These are phyloP conservation scores for Pyrrhosoma nymphula DNA, from an alignment of 2,888 invertebrate genomes.

Conservation along the genomic window DNA sequence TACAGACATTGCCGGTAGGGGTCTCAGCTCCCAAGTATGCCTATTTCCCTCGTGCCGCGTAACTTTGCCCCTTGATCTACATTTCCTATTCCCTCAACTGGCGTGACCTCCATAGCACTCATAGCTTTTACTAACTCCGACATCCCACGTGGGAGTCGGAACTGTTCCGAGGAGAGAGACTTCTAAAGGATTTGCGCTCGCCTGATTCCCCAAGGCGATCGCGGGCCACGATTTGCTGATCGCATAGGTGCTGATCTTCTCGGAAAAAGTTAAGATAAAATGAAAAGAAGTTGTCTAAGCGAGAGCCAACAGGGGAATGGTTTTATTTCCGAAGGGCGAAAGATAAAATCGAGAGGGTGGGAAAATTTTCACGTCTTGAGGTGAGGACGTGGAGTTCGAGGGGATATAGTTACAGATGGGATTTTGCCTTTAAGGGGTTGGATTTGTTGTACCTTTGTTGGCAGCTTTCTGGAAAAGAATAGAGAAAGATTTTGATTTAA, in stretches of 20 bases:
- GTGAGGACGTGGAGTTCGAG: too few species aligned
- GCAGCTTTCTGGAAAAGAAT: too few species aligned
- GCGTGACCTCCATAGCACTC: neutral
- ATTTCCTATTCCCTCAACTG: neutral
- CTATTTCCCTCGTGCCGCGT: neutral
- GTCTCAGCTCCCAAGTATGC: neutral
- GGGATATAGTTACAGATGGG: too few species aligned
- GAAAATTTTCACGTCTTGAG: neutral
- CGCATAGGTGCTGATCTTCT: neutral
- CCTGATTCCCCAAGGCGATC: neutral
- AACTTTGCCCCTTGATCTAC: conserved; percentile 3
- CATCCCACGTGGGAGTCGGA: neutral
- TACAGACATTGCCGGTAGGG: neutral
- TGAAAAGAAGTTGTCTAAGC: neutral
- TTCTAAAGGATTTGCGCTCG: neutral
- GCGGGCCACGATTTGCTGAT: neutral
- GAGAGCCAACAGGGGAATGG: neutral
- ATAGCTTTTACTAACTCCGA: neutral
- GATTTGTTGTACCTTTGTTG: too few species aligned
- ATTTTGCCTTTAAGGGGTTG: too few species aligned
- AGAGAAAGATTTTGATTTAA: too few species aligned
- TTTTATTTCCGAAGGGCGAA: neutral
- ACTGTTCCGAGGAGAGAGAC: neutral
- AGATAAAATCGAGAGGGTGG: neutral
- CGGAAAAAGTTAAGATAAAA: neutral